These are phyloP conservation scores for Callosobruchus maculatus DNA, from an alignment of 2,888 invertebrate species.

Conservation along the genomic window DNA sequence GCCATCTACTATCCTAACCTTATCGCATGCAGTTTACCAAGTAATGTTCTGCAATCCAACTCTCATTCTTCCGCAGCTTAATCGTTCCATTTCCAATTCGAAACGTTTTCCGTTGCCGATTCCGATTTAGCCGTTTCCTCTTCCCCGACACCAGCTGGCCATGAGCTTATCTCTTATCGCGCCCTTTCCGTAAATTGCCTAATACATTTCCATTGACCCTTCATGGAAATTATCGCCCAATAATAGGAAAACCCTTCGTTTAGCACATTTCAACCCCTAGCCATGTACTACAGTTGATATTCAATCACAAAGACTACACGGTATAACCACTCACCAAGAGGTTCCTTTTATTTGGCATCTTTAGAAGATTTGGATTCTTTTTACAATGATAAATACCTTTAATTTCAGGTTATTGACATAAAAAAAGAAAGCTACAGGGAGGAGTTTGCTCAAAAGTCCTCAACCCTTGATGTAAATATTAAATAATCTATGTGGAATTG, in stretches of 20 bases:
- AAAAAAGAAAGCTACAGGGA: too few relatives aligned
- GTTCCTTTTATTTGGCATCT: too few relatives aligned
- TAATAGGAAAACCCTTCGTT: neutral
- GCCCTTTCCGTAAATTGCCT: constrained; percentile 33
- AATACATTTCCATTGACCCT: constrained; percentile 26
- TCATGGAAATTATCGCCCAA: neutral
- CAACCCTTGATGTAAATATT: too few relatives aligned
- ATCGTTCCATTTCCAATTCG: constrained; percentile 46
- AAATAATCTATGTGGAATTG: too few relatives aligned
- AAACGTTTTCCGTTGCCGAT: constrained; percentile 43
- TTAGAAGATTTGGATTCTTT: too few relatives aligned
- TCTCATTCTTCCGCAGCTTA: constrained; percentile 41
- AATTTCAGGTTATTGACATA: too few relatives aligned
- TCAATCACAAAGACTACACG: too few relatives aligned
- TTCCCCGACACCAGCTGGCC: constrained; percentile 12
- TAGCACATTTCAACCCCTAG: neutral
- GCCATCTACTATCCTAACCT: constrained; percentile 9
- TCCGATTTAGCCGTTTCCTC: constrained; percentile 41
- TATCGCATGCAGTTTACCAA: constrained; percentile 21
- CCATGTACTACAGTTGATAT: too few relatives aligned
- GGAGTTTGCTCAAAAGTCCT: too few relatives aligned
- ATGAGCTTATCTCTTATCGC: constrained; percentile 22
- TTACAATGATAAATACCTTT: too few relatives aligned
- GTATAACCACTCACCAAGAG: too few relatives aligned
- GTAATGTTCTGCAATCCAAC: constrained; percentile 29